phyloP scores from a whole-genome alignment of 2,888 invertebrate species.

The Synanthedon formicaeformis region DNA sequence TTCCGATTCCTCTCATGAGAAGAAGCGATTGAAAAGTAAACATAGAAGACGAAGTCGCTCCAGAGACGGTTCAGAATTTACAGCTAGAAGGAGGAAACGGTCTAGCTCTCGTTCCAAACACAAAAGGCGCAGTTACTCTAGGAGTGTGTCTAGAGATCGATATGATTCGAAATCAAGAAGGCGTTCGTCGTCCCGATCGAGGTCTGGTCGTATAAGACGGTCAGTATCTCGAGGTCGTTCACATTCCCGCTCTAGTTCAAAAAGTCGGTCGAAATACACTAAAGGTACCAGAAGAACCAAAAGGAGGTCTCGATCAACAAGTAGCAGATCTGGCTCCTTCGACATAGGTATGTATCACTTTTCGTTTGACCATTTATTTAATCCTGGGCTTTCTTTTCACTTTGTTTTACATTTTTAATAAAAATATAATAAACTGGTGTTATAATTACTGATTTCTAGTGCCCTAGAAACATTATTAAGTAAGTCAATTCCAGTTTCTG shows the following conservation, averaged over 20 bases:
- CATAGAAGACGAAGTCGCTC: constrained; percentile 50
- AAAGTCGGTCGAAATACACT: constrained; percentile 36
- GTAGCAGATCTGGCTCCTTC: constrained; percentile 48
- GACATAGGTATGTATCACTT: constrained; percentile 35
- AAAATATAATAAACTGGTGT: too few relatives aligned
- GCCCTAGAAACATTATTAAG: too few relatives aligned
- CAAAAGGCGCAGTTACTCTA: constrained; percentile 45
- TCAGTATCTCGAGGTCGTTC: constrained; percentile 29
- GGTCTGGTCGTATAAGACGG: constrained; percentile 28
- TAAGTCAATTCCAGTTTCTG: too few relatives aligned
- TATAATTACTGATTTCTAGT: too few relatives aligned
- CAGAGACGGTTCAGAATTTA: constrained; percentile 47
- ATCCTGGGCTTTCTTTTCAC: too few relatives aligned
- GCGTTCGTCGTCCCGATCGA: constrained; percentile 40
- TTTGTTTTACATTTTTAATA: too few relatives aligned
- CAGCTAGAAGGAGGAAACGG: constrained; percentile 37
- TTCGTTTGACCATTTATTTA: too few relatives aligned
- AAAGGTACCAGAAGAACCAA: constrained; percentile 36
- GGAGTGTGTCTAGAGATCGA: constrained; percentile 52
- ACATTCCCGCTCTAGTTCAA: constrained; percentile 41
- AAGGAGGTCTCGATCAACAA: constrained; percentile 32
- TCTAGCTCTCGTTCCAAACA: constrained; percentile 43
- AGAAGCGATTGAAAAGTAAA: constrained; percentile 50
- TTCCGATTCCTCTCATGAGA: constrained; percentile 55
- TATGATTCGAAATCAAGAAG: constrained; percentile 47